Conservation (phyloP, 2,888 invertebrate species). For the Oxystoma pomonae region DNA sequence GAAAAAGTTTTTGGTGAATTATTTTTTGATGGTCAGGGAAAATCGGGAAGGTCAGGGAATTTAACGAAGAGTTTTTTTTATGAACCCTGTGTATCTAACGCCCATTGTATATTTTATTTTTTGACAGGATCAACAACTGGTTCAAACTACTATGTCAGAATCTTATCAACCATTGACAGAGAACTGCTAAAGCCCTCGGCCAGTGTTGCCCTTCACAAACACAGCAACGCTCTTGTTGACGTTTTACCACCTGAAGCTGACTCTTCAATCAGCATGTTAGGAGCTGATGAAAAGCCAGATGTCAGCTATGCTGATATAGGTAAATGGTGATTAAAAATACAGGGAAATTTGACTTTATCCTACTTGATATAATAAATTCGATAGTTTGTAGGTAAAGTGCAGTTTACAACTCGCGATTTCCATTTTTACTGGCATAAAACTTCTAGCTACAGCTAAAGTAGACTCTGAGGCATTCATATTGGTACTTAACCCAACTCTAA, state of each 20-base stretch:
- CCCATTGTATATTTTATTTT: conserved; percentile 49
- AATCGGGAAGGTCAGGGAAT: too few species aligned
- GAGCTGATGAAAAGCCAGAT: conserved; percentile 97
- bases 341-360: too few species aligned
- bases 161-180: conserved; percentile 95
- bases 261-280: conserved; percentile 95
- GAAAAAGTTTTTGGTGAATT: too few species aligned
- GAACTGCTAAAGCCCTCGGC: conserved; percentile 97
- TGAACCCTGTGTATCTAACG: background rate
- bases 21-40: conserved; percentile 23
- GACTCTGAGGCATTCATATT: too few species aligned
- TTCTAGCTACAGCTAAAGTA: too few species aligned
- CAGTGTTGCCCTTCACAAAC: conserved; percentile 97
- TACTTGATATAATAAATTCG: too few species aligned
- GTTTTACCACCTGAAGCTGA: conserved; percentile 98
- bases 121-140: conserved; percentile 99
- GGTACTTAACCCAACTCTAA: too few species aligned
- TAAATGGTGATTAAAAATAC: too few species aligned
- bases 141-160: conserved; percentile 98
- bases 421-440: too few species aligned
- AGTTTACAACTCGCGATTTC: too few species aligned
- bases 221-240: conserved; percentile 99
- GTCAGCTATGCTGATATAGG: conserved; percentile 94
- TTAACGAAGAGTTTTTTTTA: too few species aligned
- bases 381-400: too few species aligned